Conservation (phyloP, 2,113 vertebrate genomes). For the Mionectes macconnelli region DNA sequence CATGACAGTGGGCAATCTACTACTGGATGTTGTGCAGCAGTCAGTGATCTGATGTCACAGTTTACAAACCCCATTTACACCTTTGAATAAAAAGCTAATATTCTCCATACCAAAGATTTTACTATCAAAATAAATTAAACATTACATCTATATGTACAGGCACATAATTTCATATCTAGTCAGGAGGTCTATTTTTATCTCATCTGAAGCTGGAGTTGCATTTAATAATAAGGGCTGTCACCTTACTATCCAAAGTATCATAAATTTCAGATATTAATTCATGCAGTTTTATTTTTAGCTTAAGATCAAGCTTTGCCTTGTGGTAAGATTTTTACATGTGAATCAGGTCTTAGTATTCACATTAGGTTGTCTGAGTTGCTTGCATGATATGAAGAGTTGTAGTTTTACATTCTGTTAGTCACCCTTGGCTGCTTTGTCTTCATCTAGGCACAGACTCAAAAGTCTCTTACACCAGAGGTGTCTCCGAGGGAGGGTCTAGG, state of each 20-base stretch:
- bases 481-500: not conserved
- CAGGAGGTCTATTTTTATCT: not conserved
- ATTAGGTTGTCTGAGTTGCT: not conserved
- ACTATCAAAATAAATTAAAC: not conserved
- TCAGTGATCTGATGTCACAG: not conserved
- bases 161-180: not conserved
- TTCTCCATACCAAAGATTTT: not conserved
- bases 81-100: not conserved
- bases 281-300: not conserved
- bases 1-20: not conserved
- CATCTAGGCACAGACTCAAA: not conserved
- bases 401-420: not conserved
- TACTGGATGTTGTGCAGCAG: not conserved
- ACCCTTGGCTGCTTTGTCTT: not conserved
- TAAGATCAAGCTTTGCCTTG: not conserved
- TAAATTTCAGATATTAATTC: not conserved
- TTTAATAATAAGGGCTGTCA: not conserved
- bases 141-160: not conserved
- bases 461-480: accelerated
- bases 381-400: not conserved
- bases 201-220: not conserved
- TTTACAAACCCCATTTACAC: not conserved
- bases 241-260: not conserved
- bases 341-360: not conserved
- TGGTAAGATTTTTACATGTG: not conserved